phyloP scores from a whole-genome alignment of 2,113 vertebrate genomes.

The Phycodurus eques region DNA sequence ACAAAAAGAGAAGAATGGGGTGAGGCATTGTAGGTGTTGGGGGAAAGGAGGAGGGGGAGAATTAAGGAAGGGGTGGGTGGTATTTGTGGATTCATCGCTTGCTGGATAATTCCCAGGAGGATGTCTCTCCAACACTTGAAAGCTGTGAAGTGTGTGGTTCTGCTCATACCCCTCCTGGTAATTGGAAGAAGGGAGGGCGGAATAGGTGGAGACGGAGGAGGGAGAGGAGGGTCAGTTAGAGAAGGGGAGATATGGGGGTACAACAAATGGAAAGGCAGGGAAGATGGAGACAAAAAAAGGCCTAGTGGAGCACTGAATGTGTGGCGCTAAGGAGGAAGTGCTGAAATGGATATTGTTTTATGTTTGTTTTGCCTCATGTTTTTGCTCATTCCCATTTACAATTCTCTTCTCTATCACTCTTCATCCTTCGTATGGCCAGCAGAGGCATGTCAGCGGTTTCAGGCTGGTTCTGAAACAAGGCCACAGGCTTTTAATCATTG shows the following conservation, averaged over 20 bases:
- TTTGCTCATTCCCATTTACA: constrained; percentile 40
- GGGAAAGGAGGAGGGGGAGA: not conserved
- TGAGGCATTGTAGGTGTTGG: constrained; percentile 36
- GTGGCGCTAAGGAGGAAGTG: constrained; percentile 8
- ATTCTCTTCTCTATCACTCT: constrained; percentile 27
- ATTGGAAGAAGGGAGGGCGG: constrained; percentile 71
- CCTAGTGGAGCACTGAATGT: constrained; percentile 15
- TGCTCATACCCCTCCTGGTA: constrained; percentile 76
- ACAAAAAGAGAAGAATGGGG: constrained; percentile 31
- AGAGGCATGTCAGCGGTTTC: constrained; percentile 55
- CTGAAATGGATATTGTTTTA: constrained; percentile 18
- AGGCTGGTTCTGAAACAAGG: constrained; percentile 60
- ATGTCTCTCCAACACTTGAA: constrained; percentile 74
- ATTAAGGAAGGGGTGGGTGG: constrained; percentile 21
- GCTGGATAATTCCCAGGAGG: constrained; percentile 76
- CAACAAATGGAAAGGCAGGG: constrained; percentile 5
- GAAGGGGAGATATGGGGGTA: constrained; percentile 37
- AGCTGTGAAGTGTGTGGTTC: constrained; percentile 81
- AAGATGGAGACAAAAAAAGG: constrained; percentile 3
- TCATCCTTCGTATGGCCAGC: constrained; percentile 17
- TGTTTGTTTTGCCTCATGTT: constrained; percentile 27
- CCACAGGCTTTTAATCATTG: constrained; percentile 71
- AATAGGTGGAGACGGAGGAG: not conserved
- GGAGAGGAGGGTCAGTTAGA: constrained; percentile 37
- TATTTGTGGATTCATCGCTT: constrained; percentile 72